Evolutionary conservation across 2,113 vertebrate genomes (phyloP).

Genomic region (Catharus bicknelli): DNA sequence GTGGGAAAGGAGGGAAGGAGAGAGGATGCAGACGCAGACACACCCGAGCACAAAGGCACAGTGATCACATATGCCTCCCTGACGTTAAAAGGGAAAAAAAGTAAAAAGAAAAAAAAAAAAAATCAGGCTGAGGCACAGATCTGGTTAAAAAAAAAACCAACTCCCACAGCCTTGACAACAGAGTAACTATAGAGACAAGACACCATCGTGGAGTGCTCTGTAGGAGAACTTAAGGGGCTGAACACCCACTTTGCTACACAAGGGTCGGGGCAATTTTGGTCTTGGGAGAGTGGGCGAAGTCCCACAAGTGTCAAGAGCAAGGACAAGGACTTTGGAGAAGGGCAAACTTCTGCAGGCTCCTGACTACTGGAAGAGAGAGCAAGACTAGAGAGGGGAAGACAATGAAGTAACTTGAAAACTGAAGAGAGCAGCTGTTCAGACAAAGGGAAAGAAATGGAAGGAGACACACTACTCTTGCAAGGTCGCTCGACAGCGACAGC

Average conservation of each 20-base stretch:
- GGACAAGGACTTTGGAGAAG: background rate
- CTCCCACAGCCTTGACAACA: constrained; percentile 36
- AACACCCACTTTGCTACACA: background rate
- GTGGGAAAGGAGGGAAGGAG: constrained; percentile 44
- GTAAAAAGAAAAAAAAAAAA: background rate
- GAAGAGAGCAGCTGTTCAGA: constrained; percentile 10
- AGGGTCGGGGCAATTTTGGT: background rate
- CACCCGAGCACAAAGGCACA: constrained; percentile 1
- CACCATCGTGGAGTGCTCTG: background rate
- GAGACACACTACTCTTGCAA: background rate
- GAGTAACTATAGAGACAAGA: constrained; percentile 38
- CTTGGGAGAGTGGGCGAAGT: background rate
- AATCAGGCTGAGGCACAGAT: constrained; percentile 4
- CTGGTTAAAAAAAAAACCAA: background rate
- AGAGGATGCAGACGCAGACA: constrained; percentile 18
- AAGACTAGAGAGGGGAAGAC: background rate
- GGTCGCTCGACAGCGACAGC: background rate
- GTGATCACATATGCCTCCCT: background rate
- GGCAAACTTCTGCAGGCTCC: background rate
- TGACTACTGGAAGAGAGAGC: background rate
- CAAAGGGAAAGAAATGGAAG: background rate
- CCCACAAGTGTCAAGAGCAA: background rate
- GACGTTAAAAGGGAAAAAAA: background rate
- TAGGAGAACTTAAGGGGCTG: background rate
- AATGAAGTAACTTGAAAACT: background rate